Evolutionary conservation across 92 coral and sea anemone species (phyloP), one percentile per base, ranked within the genome.

Genomic region (Paramuricea clavata): DNA sequence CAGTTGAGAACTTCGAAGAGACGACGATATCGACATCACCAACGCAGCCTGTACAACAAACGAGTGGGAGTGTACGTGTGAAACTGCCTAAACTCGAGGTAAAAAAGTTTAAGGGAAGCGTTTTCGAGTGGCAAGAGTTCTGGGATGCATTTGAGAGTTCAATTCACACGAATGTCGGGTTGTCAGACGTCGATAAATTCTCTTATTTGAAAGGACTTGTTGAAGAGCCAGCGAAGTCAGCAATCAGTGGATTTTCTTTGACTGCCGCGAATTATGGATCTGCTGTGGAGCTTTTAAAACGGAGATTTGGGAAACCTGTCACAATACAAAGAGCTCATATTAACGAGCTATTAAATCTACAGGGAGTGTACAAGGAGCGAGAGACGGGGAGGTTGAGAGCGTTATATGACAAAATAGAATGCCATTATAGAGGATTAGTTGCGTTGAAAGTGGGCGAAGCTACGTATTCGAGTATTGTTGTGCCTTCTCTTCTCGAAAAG

Each of bases 91-190:
- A 72, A 49, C 54, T 72, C 2, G 78, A 72, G 5, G 43, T 72
- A 7, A 72, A 36, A 15, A 36, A 39, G 15, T 72, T 72, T 21
- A 72, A 36, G 36, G 78, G 78, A 16, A n/a, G 56, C 2, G 44
- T 39, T 6, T 32, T 22, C 17, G 44, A 72, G 43, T 89, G 92
- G 92, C 89, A 83, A 70, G 89, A 89, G 84, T 89, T 84, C 62
- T 89, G 89, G 89, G 89, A 89, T 84, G 68, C 81, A 23, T 89
- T 83, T 78, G 92, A 84, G 27, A 89, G 89, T 43, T 43, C 92
- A 26, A 85, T 89, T 42, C 86, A 85, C 64, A 39, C 28, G 28
- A 89, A 89, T 81, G 85, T 65, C 21, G 82, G 72, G 16, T 77
- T 89, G n/a, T 83, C 92, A 0, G 87, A 88, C 21, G 76, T 87